A percentile compares a stretch with the other conserved stretches of the same genome.
Evolutionary conservation across 2,888 invertebrate genomes (phyloP).

Genomic region (Exephanes ischioxanthus): DNA sequence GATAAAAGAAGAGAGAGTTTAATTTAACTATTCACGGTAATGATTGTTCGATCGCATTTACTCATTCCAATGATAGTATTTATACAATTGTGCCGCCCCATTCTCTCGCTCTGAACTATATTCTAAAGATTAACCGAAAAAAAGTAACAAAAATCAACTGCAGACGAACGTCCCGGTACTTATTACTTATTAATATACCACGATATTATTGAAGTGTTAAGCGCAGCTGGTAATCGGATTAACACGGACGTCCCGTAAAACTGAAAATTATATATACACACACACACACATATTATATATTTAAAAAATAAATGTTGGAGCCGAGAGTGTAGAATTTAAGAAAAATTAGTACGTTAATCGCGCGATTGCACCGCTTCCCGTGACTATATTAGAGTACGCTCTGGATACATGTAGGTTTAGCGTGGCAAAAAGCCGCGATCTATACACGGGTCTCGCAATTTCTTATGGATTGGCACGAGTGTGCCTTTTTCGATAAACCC

Average conservation of each 20-base stretch:
- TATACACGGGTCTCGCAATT: conserved; percentile 50
- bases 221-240: conserved; percentile 27
- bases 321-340: conserved; percentile 54
- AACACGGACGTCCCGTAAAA: conserved; percentile 21
- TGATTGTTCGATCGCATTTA: conserved; percentile 67
- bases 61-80: conserved; percentile 73
- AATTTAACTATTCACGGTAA: conserved; percentile 60
- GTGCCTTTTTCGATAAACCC: conserved; percentile 50
- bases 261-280: conserved; percentile 15
- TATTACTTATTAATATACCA: conserved; percentile 35
- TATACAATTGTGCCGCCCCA: conserved; percentile 67
- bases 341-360: conserved; percentile 43
- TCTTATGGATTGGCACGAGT: conserved; percentile 52
- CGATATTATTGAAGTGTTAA: conserved; percentile 44
- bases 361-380: conserved; percentile 63
- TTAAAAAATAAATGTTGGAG: conserved; percentile 44
- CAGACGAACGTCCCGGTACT: conserved; percentile 27
- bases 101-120: conserved; percentile 47
- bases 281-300: conserved; percentile 2
- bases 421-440: conserved; percentile 21
- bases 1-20: conserved; percentile 5
- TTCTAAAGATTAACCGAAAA: conserved; percentile 34
- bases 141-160: conserved; percentile 3
- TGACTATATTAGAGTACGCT: conserved; percentile 51
- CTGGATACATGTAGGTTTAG: conserved; percentile 38